These are phyloP conservation scores for Pseudomyrmex gracilis DNA, from an alignment of 1,140 invertebrate species.

Conservation along the genomic window DNA sequence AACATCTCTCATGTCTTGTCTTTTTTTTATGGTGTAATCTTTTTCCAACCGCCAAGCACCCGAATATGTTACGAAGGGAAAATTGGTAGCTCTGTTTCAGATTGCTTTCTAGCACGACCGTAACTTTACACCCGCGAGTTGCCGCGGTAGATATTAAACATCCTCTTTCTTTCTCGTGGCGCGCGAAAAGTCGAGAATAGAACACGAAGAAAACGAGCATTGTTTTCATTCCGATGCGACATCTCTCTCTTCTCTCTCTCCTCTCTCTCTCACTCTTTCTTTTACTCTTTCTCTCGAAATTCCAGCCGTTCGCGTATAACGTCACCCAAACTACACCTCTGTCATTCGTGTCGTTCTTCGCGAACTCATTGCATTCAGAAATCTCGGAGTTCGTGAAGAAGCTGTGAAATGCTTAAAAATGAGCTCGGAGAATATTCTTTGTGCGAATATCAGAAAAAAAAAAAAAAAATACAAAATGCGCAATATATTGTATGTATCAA, in stretches of 20 bases:
- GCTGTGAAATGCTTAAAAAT: background rate
- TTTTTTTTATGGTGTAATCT: background rate
- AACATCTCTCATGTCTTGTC: background rate
- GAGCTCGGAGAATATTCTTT: background rate
- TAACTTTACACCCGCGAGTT: conserved; percentile 50
- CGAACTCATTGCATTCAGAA: background rate
- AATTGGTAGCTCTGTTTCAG: background rate
- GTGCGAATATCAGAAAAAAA: background rate
- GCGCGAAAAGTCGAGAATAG: conserved; percentile 8
- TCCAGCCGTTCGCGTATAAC: conserved; percentile 5
- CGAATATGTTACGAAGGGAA: background rate
- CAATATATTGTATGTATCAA: too few relatives aligned
- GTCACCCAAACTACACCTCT: conserved; percentile 8
- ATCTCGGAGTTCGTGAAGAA: conserved; percentile 1
- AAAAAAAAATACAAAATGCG: background rate
- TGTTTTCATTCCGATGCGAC: conserved; percentile 62
- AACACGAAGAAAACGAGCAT: conserved; percentile 27
- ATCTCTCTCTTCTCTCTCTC: background rate
- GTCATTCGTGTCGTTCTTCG: conserved; percentile 23
- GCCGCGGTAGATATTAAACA: conserved; percentile 41
- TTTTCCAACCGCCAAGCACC: background rate
- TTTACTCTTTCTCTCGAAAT: background rate
- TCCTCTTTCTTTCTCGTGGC: background rate
- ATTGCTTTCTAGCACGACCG: conserved; percentile 6
- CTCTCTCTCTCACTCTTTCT: too few relatives aligned